phyloP scores from a whole-genome alignment of 30 jellyfish, hydroid and myxozoan genomes.

The Turritopsis rubra region DNA sequence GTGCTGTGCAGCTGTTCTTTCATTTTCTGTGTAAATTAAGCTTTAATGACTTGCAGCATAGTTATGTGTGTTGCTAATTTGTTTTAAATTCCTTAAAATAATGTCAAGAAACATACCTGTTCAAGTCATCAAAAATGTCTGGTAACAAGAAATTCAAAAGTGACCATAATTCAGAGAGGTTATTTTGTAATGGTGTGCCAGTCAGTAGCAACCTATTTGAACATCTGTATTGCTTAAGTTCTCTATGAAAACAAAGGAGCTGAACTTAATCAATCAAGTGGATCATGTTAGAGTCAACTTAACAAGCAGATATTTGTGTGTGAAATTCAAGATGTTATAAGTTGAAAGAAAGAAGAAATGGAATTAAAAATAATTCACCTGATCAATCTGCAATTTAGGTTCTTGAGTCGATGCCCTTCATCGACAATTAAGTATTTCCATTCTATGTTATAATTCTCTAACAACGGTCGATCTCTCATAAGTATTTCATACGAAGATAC shows the following conservation, averaged over 20 bases:
- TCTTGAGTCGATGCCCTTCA: conserved; percentile 92
- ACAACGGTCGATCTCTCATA: conserved; percentile 69
- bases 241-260: conserved; percentile 49
- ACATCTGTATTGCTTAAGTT: conserved; percentile 62
- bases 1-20: too few relatives aligned
- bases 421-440: conserved; percentile 89
- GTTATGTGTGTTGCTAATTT: too few relatives aligned
- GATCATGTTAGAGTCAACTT: too few relatives aligned
- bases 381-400: conserved; percentile 76
- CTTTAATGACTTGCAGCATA: too few relatives aligned
- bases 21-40: too few relatives aligned
- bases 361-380: conserved; percentile 28
- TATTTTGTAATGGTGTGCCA: conserved; percentile 90
- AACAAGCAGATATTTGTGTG: too few relatives aligned
- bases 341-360: background rate
- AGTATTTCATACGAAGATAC: conserved; percentile 78
- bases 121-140: conserved; percentile 82
- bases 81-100: too few relatives aligned
- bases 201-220: conserved; percentile 75
- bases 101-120: conserved; percentile 67
- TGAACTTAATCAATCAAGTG: too few relatives aligned
- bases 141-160: conserved; percentile 79
- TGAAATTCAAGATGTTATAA: background rate
- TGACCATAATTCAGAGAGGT: conserved; percentile 94
- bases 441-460: conserved; percentile 29